phyloP scores from a whole-genome alignment of 2,113 vertebrate genomes.

The Phalacrocorax pelagicus region DNA sequence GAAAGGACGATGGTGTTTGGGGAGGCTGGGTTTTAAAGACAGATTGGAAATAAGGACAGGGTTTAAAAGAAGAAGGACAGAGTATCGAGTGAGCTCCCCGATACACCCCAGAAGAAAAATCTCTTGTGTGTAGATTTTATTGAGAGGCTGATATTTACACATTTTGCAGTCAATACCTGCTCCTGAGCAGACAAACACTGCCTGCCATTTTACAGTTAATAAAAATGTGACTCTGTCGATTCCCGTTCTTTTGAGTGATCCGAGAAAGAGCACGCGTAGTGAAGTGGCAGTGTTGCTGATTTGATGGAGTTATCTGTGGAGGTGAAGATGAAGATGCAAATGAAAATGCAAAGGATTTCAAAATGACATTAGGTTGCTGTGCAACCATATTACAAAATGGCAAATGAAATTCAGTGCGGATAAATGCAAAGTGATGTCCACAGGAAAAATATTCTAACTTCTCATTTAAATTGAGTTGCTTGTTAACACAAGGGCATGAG shows the following conservation, averaged over 20 bases:
- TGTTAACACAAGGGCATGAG: neutral
- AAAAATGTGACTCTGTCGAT: neutral
- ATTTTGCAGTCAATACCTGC: neutral
- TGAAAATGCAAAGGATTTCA: constrained; percentile 20
- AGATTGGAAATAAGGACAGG: neutral
- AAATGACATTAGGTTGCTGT: constrained; percentile 37
- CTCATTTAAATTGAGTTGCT: constrained; percentile 6
- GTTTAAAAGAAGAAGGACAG: neutral
- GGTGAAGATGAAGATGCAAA: constrained; percentile 26
- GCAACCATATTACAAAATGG: constrained; percentile 17
- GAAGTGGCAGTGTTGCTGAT: neutral
- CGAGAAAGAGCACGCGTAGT: fast-evolving
- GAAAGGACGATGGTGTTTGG: neutral
- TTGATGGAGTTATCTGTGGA: neutral
- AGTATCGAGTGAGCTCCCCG: neutral
- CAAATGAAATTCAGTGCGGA: neutral
- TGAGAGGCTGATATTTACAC: constrained; percentile 14
- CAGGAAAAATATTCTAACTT: constrained; percentile 1
- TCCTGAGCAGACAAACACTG: neutral
- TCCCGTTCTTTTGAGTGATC: neutral
- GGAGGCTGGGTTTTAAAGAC: neutral
- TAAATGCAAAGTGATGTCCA: constrained; percentile 41
- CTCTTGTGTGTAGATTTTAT: neutral
- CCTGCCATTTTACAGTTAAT: neutral
- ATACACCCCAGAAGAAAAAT: neutral